Percentiles rank a stretch among this genome's conserved stretches.
These are phyloP conservation scores for Hiodon alosoides DNA, from an alignment of 2,113 vertebrate genomes.

Conservation along the genomic window DNA sequence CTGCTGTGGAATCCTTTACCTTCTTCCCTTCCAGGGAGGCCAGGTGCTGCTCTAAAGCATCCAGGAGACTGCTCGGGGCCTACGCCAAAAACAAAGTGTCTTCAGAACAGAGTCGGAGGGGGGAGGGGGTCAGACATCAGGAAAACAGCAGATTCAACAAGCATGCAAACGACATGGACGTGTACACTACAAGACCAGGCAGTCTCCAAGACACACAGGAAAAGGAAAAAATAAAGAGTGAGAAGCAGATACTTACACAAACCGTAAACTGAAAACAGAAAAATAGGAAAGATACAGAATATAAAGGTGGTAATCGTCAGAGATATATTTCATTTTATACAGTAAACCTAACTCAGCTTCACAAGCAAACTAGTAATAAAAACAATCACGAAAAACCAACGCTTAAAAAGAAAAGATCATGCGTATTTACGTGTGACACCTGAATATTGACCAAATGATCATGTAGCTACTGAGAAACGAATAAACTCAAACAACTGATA, in stretches of 20 bases:
- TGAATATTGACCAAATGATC: neutral
- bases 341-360: neutral
- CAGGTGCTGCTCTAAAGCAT: slow-evolving; percentile 93
- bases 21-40: slow-evolving; percentile 95
- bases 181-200: slow-evolving; percentile 30
- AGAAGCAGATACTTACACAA: slow-evolving; percentile 64
- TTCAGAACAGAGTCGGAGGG: neutral
- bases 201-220: slow-evolving; percentile 32
- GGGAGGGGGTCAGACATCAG: neutral
- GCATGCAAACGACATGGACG: slow-evolving; percentile 45
- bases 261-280: slow-evolving; percentile 62
- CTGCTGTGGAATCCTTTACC: slow-evolving; percentile 92
- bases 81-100: slow-evolving; percentile 39
- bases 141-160: slow-evolving; percentile 20
- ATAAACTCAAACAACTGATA: neutral
- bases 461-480: neutral
- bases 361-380: neutral
- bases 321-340: slow-evolving; percentile 18
- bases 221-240: slow-evolving; percentile 41
- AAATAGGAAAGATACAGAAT: slow-evolving; percentile 60
- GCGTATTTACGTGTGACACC: too few species aligned
- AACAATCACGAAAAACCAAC: neutral
- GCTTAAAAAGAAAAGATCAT: too few species aligned
- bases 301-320: slow-evolving; percentile 62
- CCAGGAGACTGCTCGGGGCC: slow-evolving; percentile 93